Conservation (phyloP, 1,140 invertebrate species). For the Notospermus geniculatus region DNA sequence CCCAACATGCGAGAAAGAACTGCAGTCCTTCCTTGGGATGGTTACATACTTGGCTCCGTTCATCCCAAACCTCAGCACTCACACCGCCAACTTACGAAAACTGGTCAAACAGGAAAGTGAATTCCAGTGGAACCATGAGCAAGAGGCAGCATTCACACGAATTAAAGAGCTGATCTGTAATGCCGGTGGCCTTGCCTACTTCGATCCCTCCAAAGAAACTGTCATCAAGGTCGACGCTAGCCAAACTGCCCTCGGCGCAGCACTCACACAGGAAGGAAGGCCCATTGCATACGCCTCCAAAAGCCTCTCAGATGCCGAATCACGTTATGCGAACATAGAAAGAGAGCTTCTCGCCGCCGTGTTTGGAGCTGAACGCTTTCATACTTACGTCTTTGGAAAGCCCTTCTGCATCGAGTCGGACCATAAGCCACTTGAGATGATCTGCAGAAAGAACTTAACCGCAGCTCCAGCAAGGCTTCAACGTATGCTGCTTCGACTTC, state of each 20-base stretch:
- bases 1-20: constrained; percentile 18
- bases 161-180: constrained; percentile 28
- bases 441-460: constrained; percentile 19
- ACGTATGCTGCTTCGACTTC: constrained; percentile 40
- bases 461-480: constrained; percentile 18
- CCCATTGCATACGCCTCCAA: constrained; percentile 57
- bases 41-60: constrained; percentile 28
- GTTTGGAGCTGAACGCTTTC: constrained; percentile 53
- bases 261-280: too few relatives aligned
- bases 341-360: constrained; percentile 57
- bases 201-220: constrained; percentile 27
- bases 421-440: constrained; percentile 24
- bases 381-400: constrained; percentile 43
- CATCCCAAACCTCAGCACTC: constrained; percentile 25
- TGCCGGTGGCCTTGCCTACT: constrained; percentile 31
- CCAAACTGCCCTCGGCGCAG: constrained; percentile 50
- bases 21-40: constrained; percentile 29
- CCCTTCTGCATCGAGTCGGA: constrained; percentile 20
- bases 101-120: constrained; percentile 32
- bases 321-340: constrained; percentile 58
- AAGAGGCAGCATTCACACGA: neutral
- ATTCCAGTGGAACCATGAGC: too few relatives aligned
- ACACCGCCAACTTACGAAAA: constrained; percentile 50
- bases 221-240: constrained; percentile 33
- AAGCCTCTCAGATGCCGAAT: constrained; percentile 51